Evolutionary conservation across 2,888 invertebrate species (phyloP), one percentile per base, ranked within the genome.

Genomic region (Toxonevra muliebris): DNA sequence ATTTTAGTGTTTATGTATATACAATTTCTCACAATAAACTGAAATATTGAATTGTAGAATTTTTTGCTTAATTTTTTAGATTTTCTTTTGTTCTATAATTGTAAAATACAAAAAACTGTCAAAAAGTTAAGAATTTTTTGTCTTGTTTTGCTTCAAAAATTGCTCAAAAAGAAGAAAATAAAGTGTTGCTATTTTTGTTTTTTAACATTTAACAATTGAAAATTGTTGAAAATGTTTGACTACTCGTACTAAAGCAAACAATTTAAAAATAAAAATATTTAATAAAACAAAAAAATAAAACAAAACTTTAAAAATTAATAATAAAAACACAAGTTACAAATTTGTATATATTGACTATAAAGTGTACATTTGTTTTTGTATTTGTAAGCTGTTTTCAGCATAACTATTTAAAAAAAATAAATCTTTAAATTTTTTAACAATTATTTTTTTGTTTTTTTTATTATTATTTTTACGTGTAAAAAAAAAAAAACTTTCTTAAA

Each of bases 361-460:
- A 67, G 57, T 57, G 17, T n/a, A 59, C 30, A 43, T 65, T 9
- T 59, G 43, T 61, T 57, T n/a, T 59, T 58, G 50, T 61, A 64
- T 66, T 62, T 45, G 12, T 63, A 52, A 61, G 9, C 52, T 61
- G 40, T 30, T 52, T 63, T 63, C 41, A 53, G 42, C 40, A 13
- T 55, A 20, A n/a, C 48, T 43, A 5, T 59, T 45, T 52, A 7
- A 41, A 13, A 42, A 15, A 17, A 15, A 40, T 61, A 30, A 17
- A 60, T 13, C 52, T 61, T 42, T 41, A 53, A 42, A 53, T 10
- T 60, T 42, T 60, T 43, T 54, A 43, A 17, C 40, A 42, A 7
- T 57, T 65, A 60, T 48, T 42, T 54, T 42, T 64, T 8, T 41
- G 59, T 59, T 59, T 17, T n/a, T 43, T 15, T 8, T 53, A 13